Base-by-base conservation (phyloP, 1,140 invertebrate species). In the Lysiphlebus fabarum region DNA sequence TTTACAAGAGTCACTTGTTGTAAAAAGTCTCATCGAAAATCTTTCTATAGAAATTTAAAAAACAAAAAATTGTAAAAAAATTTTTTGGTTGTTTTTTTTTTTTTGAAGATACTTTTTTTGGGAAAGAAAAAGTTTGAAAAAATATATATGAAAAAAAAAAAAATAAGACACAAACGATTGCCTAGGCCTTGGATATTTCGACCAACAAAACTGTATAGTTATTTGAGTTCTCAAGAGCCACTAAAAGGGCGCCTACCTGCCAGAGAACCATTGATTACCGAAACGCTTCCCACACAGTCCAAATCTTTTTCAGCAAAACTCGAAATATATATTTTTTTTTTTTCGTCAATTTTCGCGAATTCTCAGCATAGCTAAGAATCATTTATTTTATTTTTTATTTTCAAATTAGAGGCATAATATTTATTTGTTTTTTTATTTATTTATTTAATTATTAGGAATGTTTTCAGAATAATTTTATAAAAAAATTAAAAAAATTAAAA, bases 261-360 rank as follows among this genome's bases (percentile, higher is more conserved):
- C 73, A 72, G 43, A 26, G 69, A 78, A 73, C 76, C 75, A 73
- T 77, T 77, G 75, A 78, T 78, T 78, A 78, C 72, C 72, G 70
- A 76, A 76, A 76, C 70, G 68, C 73, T 77, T 78, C 76, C 76
- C 76, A 77, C 75, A 77, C 76, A 74, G 62, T 70, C 63, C 65
- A 26, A 26, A 26, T 26, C 17, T 26, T 26, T 26, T 26, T 26
- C 17, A 14, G n/a, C 44, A n/a, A 45, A 10, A 45, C 6, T 45
- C n/a, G 44, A n/a, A n/a, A 17, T 17, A 14, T 45, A 17, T 45
- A 17, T 45, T 40, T 56, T 60, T 33, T 41, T 56, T 48, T 34
- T 36, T 26, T 26, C 17, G 17, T 26, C 17, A 26, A 26, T 26
- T 26, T 26, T 26, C 17, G 17, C 17, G 17, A 26, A 26, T 26